Evolutionary conservation across 2,797 vertebrate species (phyloP).

Genomic region (Hipposideros larvatus): DNA sequence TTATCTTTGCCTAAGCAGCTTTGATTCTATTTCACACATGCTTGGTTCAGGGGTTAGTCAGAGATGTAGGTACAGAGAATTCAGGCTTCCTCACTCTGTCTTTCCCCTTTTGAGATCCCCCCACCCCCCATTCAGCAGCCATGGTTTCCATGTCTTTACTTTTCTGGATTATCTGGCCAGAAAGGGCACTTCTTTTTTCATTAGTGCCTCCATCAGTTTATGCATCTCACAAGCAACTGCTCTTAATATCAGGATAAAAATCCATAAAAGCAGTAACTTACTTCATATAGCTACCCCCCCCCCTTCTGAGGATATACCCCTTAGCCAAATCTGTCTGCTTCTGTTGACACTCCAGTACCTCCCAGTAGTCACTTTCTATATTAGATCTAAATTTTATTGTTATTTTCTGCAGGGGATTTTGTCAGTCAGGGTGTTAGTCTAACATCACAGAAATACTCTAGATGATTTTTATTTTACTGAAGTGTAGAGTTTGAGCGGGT

Average conservation of each 20-base stretch:
- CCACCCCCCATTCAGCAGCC: background rate
- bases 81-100: background rate
- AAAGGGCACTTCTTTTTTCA: background rate
- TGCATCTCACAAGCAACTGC: background rate
- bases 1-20: background rate
- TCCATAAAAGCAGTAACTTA: background rate
- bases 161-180: background rate
- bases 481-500: background rate
- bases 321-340: conserved; percentile 7
- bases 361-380: background rate
- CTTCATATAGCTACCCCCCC: background rate
- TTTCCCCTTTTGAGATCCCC: background rate
- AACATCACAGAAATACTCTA: background rate
- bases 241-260: background rate
- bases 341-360: background rate
- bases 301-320: background rate
- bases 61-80: background rate
- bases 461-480: background rate
- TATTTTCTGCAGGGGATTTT: background rate
- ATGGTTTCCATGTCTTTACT: background rate
- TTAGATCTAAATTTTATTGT: background rate
- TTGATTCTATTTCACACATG: background rate
- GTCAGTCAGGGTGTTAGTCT: background rate
- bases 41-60: background rate
- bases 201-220: background rate